A percentile compares a stretch with the other conserved stretches of the same genome.
Conservation (phyloP, 2,113 vertebrate species). For the Zosterops japonicus region DNA sequence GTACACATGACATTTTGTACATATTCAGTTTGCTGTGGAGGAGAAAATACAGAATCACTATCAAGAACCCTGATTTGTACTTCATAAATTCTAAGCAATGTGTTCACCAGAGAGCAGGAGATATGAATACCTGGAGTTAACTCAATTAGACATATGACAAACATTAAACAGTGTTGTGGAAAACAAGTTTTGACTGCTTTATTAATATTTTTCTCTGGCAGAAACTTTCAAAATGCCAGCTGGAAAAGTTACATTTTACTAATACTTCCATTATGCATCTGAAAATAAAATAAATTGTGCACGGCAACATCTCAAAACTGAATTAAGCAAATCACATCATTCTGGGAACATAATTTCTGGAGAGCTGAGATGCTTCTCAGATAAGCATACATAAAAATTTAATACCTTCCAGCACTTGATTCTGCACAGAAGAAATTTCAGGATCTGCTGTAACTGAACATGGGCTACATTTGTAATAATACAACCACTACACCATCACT, state of each 20-base stretch:
- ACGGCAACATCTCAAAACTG: neutral
- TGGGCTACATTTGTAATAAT: neutral
- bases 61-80: neutral
- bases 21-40: neutral
- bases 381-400: conserved; percentile 6
- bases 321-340: neutral
- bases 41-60: neutral
- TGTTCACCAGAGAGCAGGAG: neutral
- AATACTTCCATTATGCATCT: neutral
- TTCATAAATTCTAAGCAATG: neutral
- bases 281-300: conserved; percentile 18
- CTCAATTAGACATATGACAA: neutral
- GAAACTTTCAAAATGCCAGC: neutral
- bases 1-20: neutral
- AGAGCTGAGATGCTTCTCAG: neutral
- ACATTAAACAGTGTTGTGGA: neutral
- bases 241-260: neutral
- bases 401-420: conserved; percentile 27
- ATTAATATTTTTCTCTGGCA: neutral
- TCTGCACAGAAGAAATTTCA: neutral
- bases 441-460: neutral
- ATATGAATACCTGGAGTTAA: neutral
- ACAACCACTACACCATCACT: neutral
- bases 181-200: conserved; percentile 24
- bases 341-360: neutral